Base-by-base conservation (phyloP, 2,113 vertebrate genomes). In the Aphelocoma coerulescens region DNA sequence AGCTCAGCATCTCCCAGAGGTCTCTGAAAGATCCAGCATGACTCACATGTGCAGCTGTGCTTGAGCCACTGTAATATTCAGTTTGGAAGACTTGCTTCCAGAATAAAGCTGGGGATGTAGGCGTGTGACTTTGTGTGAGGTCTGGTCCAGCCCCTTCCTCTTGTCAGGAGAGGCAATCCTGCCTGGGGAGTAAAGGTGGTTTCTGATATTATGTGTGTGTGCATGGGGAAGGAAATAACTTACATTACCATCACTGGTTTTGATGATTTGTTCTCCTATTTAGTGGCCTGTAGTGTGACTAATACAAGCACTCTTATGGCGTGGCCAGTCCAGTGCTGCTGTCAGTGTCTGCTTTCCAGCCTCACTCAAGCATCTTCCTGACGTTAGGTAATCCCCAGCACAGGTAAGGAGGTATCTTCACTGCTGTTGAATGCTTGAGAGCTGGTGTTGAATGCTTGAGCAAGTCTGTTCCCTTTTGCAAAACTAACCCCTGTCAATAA, bases 401-500 rank as follows among this genome's bases (percentile, higher is more conserved):
- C 28, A 39, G 68, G 24, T 88, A 65, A 59, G 68, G 23, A 61
- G 43, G 13, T 88, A 63, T 75, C 59, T 85, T 95, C 1, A 1
- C 65, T 78, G 43, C 26, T 59, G 9, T 39, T 74, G 68, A 91
- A 46, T 69, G 66, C 78, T 93, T 85, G 48, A 90, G 54, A 43
- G 21, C 58, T 68, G 43, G 22, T n/a, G 18, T 52, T 72, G 89
- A 88, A 76, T 84, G 44, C 73, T 89, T 91, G 52, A 96, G 41
- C 66, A 82, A 91, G 33, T 51, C 65, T 89, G 57, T 65, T 96
- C 74, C 63, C 68, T 82, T 87, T 49, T 89, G 74, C 77, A 85
- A 85, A 96, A 89, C 89, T 93, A 94, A 87, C 74, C 57, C 15
- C 57, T 91, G 57, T 89, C 77, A 91, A 94, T 94, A 94, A 95